A percentile compares a stretch with the other conserved stretches of the same genome.
Evolutionary conservation across 2,113 vertebrate genomes (phyloP).

Genomic region (Platycercus adscitus): DNA sequence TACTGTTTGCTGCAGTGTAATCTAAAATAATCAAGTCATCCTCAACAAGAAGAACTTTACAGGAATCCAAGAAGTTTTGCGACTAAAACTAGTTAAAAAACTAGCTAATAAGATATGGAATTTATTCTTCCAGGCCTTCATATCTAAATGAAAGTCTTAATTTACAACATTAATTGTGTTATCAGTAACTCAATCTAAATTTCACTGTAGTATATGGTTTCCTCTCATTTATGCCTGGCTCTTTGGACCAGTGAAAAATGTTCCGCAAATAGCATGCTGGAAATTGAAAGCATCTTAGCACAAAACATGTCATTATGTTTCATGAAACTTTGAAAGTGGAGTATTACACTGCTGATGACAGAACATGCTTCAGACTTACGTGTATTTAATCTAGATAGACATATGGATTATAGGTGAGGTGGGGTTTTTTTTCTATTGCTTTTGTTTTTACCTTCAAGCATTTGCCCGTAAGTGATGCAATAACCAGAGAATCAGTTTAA

Average conservation of each 20-base stretch:
- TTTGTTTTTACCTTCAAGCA: neutral
- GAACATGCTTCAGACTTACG: neutral
- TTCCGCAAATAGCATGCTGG: neutral
- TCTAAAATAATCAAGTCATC: neutral
- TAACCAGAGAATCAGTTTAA: neutral
- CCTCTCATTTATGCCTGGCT: neutral
- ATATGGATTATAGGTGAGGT: neutral
- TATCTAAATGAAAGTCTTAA: neutral
- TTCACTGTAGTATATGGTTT: neutral
- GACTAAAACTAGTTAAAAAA: neutral
- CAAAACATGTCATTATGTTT: neutral
- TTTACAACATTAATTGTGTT: neutral
- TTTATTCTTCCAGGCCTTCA: neutral
- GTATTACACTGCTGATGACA: neutral
- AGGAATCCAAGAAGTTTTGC: neutral
- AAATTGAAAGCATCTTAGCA: neutral
- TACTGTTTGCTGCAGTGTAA: neutral
- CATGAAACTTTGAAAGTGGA: neutral
- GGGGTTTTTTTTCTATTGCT: neutral
- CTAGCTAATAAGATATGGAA: neutral
- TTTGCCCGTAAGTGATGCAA: neutral
- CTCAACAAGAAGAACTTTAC: neutral
- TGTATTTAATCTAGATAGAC: neutral
- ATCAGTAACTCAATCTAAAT: neutral
- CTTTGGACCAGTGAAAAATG: neutral